phyloP scores from a whole-genome alignment of 2,113 vertebrate genomes.

The Rutilus rutilus region DNA sequence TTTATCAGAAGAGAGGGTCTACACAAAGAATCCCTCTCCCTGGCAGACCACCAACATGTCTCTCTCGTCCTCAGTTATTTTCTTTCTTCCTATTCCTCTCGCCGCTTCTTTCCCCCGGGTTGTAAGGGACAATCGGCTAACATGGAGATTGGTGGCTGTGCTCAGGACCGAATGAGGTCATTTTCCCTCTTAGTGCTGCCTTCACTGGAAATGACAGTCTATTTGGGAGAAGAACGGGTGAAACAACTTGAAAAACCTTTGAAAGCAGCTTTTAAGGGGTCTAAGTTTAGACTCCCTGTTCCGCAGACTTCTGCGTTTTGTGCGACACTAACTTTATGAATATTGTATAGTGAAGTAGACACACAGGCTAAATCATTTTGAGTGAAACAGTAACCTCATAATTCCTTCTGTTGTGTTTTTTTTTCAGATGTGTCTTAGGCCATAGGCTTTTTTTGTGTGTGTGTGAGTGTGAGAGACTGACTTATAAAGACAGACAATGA shows the following conservation, averaged over 20 bases:
- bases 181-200: background rate
- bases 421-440: constrained; percentile 30
- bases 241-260: constrained; percentile 71
- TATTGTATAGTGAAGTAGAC: constrained; percentile 52
- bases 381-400: constrained; percentile 32
- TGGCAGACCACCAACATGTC: constrained; percentile 43
- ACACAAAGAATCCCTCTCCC: constrained; percentile 40
- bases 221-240: constrained; percentile 14
- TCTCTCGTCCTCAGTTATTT: constrained; percentile 50
- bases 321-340: constrained; percentile 47
- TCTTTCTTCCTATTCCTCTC: constrained; percentile 54
- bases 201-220: constrained; percentile 10
- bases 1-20: constrained; percentile 43
- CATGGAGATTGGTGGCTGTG: constrained; percentile 52
- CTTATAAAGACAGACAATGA: constrained; percentile 13
- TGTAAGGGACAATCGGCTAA: constrained; percentile 69
- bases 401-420: constrained; percentile 13
- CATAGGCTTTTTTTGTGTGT: constrained; percentile 37
- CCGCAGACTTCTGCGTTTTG: constrained; percentile 26
- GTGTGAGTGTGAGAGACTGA: constrained; percentile 31
- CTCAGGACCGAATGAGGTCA: constrained; percentile 53
- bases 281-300: constrained; percentile 28
- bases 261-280: constrained; percentile 68
- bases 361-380: constrained; percentile 45
- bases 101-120: constrained; percentile 59